Percentiles rank a stretch among this genome's conserved stretches.
phyloP scores from a whole-genome alignment of 2,113 vertebrate species.

The Nansenia antarctica region DNA sequence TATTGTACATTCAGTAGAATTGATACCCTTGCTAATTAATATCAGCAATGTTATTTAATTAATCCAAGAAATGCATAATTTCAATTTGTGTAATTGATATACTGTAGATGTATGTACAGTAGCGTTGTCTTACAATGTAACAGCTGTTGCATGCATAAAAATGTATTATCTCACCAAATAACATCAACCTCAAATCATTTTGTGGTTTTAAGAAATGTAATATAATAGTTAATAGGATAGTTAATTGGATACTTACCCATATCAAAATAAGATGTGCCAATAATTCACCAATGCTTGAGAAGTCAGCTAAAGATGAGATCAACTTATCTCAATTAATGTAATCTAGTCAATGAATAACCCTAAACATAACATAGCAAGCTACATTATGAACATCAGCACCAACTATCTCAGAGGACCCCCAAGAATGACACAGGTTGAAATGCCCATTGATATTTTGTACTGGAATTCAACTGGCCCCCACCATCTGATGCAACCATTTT shows the following conservation, averaged over 20 bases:
- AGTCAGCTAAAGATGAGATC: not conserved
- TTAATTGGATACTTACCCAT: not conserved
- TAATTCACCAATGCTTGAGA: not conserved
- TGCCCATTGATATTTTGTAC: slow-evolving; percentile 25
- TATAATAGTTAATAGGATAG: too few species aligned
- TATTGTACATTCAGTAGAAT: too few species aligned
- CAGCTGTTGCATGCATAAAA: too few species aligned
- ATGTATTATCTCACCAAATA: not conserved
- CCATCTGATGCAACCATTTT: slow-evolving; percentile 27
- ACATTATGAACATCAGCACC: slow-evolving; percentile 28
- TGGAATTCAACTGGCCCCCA: slow-evolving; percentile 22
- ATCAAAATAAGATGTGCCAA: not conserved
- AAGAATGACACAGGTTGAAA: slow-evolving; percentile 17
- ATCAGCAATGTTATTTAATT: too few species aligned
- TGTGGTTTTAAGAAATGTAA: too few species aligned
- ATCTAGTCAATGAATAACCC: not conserved
- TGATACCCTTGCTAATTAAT: too few species aligned
- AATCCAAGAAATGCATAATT: too few species aligned
- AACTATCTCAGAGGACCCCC: slow-evolving; percentile 19
- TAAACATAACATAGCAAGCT: not conserved
- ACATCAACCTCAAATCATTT: not conserved
- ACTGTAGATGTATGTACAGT: too few species aligned
- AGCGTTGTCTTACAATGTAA: too few species aligned
- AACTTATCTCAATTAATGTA: not conserved
- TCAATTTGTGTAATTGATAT: too few species aligned